Evolutionary conservation across 2,888 invertebrate species (phyloP), one percentile per base, ranked within the genome.

Genomic region (Acanthosepion pharaonis): DNA sequence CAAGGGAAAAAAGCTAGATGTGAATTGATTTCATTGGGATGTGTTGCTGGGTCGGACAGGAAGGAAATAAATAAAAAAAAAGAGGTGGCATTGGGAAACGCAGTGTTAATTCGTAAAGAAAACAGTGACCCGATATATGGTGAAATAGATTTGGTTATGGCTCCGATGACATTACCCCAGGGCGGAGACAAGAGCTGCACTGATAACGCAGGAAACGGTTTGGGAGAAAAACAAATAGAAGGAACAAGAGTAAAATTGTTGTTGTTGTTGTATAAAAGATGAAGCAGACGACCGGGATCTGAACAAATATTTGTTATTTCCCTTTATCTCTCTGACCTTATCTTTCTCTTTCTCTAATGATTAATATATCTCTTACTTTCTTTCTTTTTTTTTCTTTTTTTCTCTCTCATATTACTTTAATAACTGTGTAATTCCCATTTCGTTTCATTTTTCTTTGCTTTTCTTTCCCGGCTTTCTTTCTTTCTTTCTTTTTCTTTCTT

Each of bases 31-130:
- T 6, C 23, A 8, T 64, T 64, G 25, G 64, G 6, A 64, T 8
- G 5, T 28, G 5, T 28, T 64, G 64, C 64, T 25, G 25, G n/a
- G 78, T 28, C 11, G 78, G n/a, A n/a, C n/a, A 78, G 78, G 78
- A 78, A 78, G 78, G 78, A 78, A 78, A 78, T 78, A 78, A 78
- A 78, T 64, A 64, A 78, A 78, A n/a, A 78, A 25, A 78, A n/a
- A 28, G 0, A n/a, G n/a, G 1, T n/a, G 78, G 11, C n/a, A n/a
- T n/a, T 78, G 28, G 78, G n/a, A 15, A 78, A 78, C 78, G 78
- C 9, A 78, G 8, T 78, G 78, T 78, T 78, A 78, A 78, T 78
- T 78, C 78, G 78, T 78, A n/a, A 78, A 78, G 78, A 78, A 78
- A 78, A n/a, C 78, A 78, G n/a, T 78, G 78, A n/a, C 28, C 78